Percentiles rank a stretch among this genome's conserved stretches.
Evolutionary conservation across 2,888 invertebrate genomes (phyloP).

Genomic region (Camptogramma bilineatum): DNA sequence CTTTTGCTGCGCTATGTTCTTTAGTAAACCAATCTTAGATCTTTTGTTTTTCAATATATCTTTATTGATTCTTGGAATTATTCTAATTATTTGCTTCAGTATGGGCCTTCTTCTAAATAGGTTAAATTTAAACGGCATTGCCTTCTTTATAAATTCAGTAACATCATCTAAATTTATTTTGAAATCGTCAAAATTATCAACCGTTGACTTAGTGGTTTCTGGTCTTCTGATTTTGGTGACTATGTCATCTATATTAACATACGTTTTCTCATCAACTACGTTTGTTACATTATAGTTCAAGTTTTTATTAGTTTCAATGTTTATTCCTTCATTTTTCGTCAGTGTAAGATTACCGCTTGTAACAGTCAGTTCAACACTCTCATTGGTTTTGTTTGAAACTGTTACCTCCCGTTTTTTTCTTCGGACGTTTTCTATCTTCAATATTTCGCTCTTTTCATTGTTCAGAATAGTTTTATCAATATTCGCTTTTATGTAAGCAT

Average conservation of each 20-base stretch:
- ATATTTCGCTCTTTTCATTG: neutral
- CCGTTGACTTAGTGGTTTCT: slow-evolving; percentile 1
- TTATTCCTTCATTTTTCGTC: neutral
- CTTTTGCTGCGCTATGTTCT: neutral
- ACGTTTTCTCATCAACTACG: neutral
- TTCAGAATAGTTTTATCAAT: neutral
- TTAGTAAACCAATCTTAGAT: neutral
- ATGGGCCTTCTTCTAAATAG: slow-evolving; percentile 25
- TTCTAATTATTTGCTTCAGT: slow-evolving; percentile 20
- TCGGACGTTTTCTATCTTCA: slow-evolving; percentile 9
- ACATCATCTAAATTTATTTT: slow-evolving; percentile 5
- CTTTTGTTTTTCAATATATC: slow-evolving; percentile 20
- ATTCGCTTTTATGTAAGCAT: slow-evolving; percentile 3
- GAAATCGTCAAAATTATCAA: neutral
- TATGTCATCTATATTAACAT: neutral
- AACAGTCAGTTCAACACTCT: slow-evolving; percentile 21
- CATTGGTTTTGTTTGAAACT: neutral
- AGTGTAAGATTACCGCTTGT: slow-evolving; percentile 25
- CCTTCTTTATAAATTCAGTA: neutral
- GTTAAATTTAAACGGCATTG: slow-evolving; percentile 16
- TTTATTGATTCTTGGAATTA: slow-evolving; percentile 23
- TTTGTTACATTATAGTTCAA: neutral
- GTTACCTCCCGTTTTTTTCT: slow-evolving; percentile 18
- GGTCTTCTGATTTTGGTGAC: neutral
- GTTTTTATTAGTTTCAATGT: neutral